Evolutionary conservation across 2,888 invertebrate genomes (phyloP).

Genomic region (Parnassius glacialis): DNA sequence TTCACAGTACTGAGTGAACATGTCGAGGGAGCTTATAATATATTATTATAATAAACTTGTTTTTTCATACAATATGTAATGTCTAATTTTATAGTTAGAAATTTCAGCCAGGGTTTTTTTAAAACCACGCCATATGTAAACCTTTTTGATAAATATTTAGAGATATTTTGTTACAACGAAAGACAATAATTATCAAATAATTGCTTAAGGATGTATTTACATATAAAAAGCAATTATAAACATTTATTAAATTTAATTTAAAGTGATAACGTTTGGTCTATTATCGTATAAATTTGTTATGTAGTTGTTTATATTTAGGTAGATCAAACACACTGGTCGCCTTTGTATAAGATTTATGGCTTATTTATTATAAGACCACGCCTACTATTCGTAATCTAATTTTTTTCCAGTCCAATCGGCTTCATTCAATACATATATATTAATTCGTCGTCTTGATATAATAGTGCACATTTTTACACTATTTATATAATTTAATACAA

Average conservation of each 20-base stretch:
- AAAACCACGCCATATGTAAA: too few species aligned
- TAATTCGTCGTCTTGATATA: constrained; percentile 5
- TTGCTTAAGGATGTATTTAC: too few species aligned
- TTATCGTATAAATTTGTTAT: constrained; percentile 16
- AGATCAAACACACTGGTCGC: constrained; percentile 22
- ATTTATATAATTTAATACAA: constrained; percentile 11
- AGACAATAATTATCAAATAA: too few species aligned
- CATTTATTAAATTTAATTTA: neutral
- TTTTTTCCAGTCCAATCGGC: constrained; percentile 26
- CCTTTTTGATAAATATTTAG: too few species aligned
- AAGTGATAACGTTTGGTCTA: neutral
- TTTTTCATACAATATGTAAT: too few species aligned
- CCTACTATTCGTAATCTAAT: constrained; percentile 25
- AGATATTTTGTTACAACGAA: too few species aligned
- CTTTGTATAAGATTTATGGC: constrained; percentile 28
- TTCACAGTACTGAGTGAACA: too few species aligned
- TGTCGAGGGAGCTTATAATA: too few species aligned
- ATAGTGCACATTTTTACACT: constrained; percentile 8
- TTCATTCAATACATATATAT: constrained; percentile 22
- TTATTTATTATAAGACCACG: constrained; percentile 27
- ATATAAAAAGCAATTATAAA: too few species aligned
- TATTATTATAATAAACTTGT: too few species aligned
- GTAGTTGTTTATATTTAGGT: constrained; percentile 24
- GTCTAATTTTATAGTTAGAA: too few species aligned
- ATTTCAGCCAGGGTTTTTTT: too few species aligned